These are phyloP conservation scores for Macrosteles quadrilineatus DNA, from an alignment of 1,140 invertebrate genomes.

Conservation along the genomic window DNA sequence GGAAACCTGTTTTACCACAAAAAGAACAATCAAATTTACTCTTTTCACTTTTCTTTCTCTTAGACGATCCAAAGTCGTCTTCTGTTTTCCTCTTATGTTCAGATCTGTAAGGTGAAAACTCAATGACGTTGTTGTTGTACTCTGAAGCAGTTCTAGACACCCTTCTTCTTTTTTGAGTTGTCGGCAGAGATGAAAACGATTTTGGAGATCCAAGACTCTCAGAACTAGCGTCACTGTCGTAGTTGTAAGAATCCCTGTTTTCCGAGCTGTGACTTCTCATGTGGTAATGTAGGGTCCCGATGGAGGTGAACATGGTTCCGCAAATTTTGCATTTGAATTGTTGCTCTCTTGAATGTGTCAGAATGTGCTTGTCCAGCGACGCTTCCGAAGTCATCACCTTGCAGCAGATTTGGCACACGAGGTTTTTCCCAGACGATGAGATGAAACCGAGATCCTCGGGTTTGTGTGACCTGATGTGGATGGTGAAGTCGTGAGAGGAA, in stretches of 20 bases:
- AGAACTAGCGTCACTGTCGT: conserved; percentile 35
- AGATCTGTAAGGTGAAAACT: conserved; percentile 10
- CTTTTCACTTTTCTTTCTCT: conserved; percentile 18
- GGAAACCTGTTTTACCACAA: conserved; percentile 63
- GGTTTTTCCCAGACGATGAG: conserved; percentile 47
- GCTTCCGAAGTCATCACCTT: conserved; percentile 72
- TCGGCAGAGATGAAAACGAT: neutral
- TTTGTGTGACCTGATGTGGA: conserved; percentile 61
- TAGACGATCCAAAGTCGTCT: neutral
- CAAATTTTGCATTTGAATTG: conserved; percentile 78
- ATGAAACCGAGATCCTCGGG: conserved; percentile 21
- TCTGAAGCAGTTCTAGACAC: conserved; percentile 42
- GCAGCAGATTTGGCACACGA: conserved; percentile 51
- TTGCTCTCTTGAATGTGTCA: conserved; percentile 72
- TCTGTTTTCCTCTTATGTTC: conserved; percentile 31
- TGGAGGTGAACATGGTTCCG: conserved; percentile 82
- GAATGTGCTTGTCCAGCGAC: conserved; percentile 72
- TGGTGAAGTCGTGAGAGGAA: conserved; percentile 58
- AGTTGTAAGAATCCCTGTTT: conserved; percentile 7
- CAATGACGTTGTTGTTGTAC: conserved; percentile 22
- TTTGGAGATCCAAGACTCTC: conserved; percentile 30
- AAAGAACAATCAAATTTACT: conserved; percentile 55
- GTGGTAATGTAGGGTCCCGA: conserved; percentile 87
- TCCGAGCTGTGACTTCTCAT: conserved; percentile 63
- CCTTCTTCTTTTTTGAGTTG: conserved; percentile 36